phyloP scores from a whole-genome alignment of 2,113 vertebrate genomes.

The Sorex fumeus region DNA sequence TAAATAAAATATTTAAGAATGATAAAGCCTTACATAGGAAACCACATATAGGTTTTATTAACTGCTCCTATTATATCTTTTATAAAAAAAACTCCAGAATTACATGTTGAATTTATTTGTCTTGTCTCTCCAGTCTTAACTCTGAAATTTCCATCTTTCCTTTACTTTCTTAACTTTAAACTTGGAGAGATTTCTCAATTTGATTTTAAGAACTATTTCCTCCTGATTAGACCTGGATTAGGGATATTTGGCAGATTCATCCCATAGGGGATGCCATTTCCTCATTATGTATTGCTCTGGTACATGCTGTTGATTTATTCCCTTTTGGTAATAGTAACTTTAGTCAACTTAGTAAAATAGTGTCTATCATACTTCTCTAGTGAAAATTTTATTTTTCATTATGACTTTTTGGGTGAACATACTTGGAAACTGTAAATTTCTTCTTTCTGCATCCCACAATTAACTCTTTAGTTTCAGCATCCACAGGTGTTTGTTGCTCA shows the following conservation, averaged over 20 bases:
- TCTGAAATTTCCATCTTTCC: background rate
- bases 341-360: background rate
- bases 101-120: background rate
- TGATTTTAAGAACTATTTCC: background rate
- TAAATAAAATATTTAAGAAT: constrained; percentile 64
- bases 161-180: background rate
- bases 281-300: background rate
- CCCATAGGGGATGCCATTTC: background rate
- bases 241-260: background rate
- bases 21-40: constrained; percentile 7
- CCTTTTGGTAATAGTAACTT: background rate
- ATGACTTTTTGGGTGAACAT: constrained; percentile 23
- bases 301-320: background rate
- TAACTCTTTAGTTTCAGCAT: background rate
- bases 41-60: constrained; percentile 27
- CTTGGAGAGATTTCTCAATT: background rate
- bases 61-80: constrained; percentile 31
- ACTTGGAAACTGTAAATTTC: constrained; percentile 40
- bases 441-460: background rate
- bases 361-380: background rate
- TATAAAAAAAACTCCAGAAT: background rate
- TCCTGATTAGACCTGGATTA: background rate
- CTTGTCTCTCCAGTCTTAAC: background rate
- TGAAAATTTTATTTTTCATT: constrained; percentile 6
- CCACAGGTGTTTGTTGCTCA: background rate